Evolutionary conservation across 1,140 invertebrate genomes (phyloP), one percentile per base, ranked within the genome.

Genomic region (Polyergus mexicanus): DNA sequence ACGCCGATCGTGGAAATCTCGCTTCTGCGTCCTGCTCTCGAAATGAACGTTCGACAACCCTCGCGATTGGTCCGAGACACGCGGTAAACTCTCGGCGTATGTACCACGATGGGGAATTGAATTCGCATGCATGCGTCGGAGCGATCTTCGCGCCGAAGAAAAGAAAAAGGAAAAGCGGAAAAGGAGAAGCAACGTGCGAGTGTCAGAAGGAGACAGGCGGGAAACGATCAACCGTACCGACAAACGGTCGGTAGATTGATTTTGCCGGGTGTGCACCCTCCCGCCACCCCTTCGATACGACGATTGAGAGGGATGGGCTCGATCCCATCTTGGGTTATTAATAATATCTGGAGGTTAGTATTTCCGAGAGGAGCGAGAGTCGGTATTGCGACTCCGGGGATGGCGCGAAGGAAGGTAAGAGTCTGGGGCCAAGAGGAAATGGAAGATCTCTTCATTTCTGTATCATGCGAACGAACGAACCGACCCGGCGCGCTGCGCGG

Each of bases 281-380:
- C 88, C 77, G 72, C 86, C 87, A 75, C 86, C 84, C 83, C 60
- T 80, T 88, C 87, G 77, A 81, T 84, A 81, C 87, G 89, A 88
- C 86, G 47, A 51, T 51, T 75, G 86, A 90, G 77, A 83, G 87
- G 86, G 91, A 87, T 86, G 92, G 91, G 93, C 94, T 94, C 94
- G 94, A 94, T 95, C 92, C 94, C 92, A 94, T 94, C 92, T 94
- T 89, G 91, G 89, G 93, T 95, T 95, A 95, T 95, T 95, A 95
- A 95, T 95, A 95, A 95, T 94, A 95, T 95, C 94, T 94, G 87
- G 92, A 93, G 93, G 92, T 94, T 94, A 94, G 94, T 93, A 94
- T 95, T 94, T 94, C 93, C 92, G 90, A 68, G 74, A 80, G 25
- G 90, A 86, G 84, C 38, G 84, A 51, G 84, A 51, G 65, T 54